A percentile compares a stretch with the other conserved stretches of the same genome.
Conservation (phyloP, 30 jellyfish, hydroid and myxozoan genomes). For the Cassiopea andromeda region DNA sequence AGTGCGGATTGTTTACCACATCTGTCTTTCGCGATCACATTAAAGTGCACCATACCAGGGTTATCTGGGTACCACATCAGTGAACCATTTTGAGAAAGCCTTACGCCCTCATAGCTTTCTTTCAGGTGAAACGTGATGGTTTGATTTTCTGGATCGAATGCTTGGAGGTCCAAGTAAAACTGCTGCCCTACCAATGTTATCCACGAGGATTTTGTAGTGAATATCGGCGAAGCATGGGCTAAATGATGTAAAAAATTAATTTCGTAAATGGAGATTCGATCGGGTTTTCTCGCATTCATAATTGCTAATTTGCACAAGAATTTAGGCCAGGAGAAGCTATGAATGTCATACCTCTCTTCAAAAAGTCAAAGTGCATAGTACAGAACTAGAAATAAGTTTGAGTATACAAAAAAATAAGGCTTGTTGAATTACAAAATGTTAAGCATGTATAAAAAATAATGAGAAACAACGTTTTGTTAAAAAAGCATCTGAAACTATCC, state of each 20-base stretch:
- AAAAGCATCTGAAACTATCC: too few species aligned
- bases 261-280: not conserved
- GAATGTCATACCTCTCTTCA: too few species aligned
- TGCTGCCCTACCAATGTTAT: constrained; percentile 50
- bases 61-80: constrained; percentile 58
- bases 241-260: not conserved
- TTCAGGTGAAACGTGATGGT: constrained; percentile 41
- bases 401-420: too few species aligned
- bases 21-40: constrained; percentile 50
- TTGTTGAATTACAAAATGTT: too few species aligned
- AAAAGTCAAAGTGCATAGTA: too few species aligned
- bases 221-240: constrained; percentile 72
- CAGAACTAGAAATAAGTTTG: too few species aligned
- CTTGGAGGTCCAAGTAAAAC: constrained; percentile 49
- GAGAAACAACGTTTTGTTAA: too few species aligned
- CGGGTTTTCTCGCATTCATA: not conserved
- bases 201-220: constrained; percentile 12
- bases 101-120: constrained; percentile 65
- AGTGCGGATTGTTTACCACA: constrained; percentile 62
- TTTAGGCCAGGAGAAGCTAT: not conserved
- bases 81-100: constrained; percentile 58
- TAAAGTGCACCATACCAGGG: constrained; percentile 15
- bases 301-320: too few species aligned
- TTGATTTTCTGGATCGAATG: constrained; percentile 84
- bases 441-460: too few species aligned